Conservation (phyloP, 2,113 vertebrate genomes). For the Cnemophilus loriae region DNA sequence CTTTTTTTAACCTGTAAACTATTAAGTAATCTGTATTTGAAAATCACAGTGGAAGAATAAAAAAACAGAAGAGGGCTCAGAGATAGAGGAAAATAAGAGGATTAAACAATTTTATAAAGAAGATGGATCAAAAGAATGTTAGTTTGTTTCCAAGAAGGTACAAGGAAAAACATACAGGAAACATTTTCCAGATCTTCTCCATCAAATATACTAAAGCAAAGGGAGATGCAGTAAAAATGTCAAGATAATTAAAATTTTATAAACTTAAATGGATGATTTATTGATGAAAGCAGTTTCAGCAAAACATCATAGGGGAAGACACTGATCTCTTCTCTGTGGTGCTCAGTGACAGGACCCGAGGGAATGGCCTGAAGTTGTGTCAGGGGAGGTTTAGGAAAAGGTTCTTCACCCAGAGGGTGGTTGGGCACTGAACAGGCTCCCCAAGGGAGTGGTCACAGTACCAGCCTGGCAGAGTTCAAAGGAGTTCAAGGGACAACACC, state of each 20-base stretch:
- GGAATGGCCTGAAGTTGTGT: not conserved
- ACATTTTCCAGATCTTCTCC: not conserved
- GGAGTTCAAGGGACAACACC: not conserved
- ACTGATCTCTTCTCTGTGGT: not conserved
- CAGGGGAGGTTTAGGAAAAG: not conserved
- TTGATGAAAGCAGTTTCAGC: not conserved
- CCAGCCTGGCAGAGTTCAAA: not conserved
- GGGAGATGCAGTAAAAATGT: not conserved
- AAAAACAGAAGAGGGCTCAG: not conserved
- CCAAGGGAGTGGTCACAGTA: not conserved
- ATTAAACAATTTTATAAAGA: not conserved
- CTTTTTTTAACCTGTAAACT: not conserved
- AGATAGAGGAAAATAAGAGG: not conserved
- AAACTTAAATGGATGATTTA: not conserved
- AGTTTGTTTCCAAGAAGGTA: not conserved
- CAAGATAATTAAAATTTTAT: not conserved
- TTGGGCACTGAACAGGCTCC: not conserved
- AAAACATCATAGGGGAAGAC: not conserved
- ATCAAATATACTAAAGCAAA: not conserved
- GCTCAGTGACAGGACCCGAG: fast-evolving
- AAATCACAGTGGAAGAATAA: not conserved
- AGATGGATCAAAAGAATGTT: not conserved
- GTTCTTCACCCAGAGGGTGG: not conserved
- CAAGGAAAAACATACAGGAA: not conserved
- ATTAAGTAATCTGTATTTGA: not conserved